These are phyloP conservation scores for Dryadula phaetusa DNA, from an alignment of 2,888 invertebrate genomes.

Conservation along the genomic window DNA sequence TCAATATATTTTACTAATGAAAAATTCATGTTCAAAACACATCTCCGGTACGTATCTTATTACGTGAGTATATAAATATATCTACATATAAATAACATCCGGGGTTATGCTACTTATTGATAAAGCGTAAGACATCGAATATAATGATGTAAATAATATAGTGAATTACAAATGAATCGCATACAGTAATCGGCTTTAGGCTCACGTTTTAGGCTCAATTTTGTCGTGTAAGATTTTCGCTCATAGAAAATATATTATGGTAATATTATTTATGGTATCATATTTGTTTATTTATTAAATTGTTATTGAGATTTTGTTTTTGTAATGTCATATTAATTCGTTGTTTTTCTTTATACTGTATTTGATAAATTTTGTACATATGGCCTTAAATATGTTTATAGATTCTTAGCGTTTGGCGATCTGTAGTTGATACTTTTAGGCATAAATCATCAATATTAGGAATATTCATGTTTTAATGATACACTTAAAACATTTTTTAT, in stretches of 20 bases:
- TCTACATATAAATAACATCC: conserved; percentile 2
- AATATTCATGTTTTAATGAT: background rate
- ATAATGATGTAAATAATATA: conserved; percentile 18
- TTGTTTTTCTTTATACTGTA: background rate
- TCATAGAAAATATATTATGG: conserved; percentile 11
- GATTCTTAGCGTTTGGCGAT: background rate
- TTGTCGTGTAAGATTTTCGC: background rate
- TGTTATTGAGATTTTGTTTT: background rate
- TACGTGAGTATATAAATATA: conserved; percentile 5
- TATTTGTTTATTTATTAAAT: background rate
- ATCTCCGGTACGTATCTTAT: background rate
- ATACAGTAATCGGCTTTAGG: conserved; percentile 20
- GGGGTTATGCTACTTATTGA: background rate
- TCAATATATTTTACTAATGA: conserved; percentile 1
- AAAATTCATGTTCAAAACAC: conserved; percentile 5
- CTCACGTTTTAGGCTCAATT: conserved; percentile 18
- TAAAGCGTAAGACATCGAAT: conserved; percentile 13
- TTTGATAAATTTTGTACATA: background rate
- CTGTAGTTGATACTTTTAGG: background rate
- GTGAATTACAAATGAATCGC: conserved; percentile 15
- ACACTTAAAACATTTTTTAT: too few species aligned
- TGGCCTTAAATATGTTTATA: background rate
- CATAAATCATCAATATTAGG: too few species aligned
- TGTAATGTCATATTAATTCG: background rate
- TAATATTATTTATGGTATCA: background rate